A percentile compares a stretch with the other conserved stretches of the same genome.
phyloP scores from a whole-genome alignment of 2,113 vertebrate species.

The Plectropomus leopardus region DNA sequence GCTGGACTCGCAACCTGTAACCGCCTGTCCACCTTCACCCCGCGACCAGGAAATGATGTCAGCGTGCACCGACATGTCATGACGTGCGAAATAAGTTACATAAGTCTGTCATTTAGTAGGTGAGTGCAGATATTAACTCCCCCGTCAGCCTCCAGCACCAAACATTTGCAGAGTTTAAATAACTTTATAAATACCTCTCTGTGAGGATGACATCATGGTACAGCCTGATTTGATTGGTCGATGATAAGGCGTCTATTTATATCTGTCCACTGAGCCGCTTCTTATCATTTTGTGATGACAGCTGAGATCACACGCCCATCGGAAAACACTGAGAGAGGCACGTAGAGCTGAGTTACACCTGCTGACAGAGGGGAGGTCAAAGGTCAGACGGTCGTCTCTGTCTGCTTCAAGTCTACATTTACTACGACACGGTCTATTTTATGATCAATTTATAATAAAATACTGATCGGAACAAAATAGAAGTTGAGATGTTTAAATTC shows the following conservation, averaged over 20 bases:
- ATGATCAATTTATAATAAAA: too few relatives aligned
- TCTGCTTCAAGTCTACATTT: too few relatives aligned
- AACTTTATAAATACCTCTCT: constrained; percentile 37
- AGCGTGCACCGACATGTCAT: background rate
- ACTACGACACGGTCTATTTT: too few relatives aligned
- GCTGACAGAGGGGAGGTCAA: background rate
- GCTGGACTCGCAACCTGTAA: constrained; percentile 29
- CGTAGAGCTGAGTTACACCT: constrained; percentile 1
- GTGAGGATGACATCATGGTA: constrained; percentile 26
- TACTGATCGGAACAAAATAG: too few relatives aligned
- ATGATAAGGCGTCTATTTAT: constrained; percentile 58
- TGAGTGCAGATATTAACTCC: background rate
- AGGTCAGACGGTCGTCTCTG: background rate
- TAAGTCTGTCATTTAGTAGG: constrained; percentile 19
- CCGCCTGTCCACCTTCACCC: background rate
- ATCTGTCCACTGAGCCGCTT: background rate
- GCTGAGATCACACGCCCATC: constrained; percentile 43
- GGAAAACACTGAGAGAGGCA: constrained; percentile 21
- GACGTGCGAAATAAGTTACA: constrained; percentile 21
- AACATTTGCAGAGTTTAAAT: constrained; percentile 2
- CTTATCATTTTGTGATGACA: constrained; percentile 31
- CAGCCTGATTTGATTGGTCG: constrained; percentile 48
- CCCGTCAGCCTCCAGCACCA: too few relatives aligned
- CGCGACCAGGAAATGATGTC: background rate
- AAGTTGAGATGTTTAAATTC: too few relatives aligned